Evolutionary conservation across 92 coral and sea anemone genomes (phyloP), one percentile per base, ranked within the genome.

Genomic region (Bergia puertoricense): DNA sequence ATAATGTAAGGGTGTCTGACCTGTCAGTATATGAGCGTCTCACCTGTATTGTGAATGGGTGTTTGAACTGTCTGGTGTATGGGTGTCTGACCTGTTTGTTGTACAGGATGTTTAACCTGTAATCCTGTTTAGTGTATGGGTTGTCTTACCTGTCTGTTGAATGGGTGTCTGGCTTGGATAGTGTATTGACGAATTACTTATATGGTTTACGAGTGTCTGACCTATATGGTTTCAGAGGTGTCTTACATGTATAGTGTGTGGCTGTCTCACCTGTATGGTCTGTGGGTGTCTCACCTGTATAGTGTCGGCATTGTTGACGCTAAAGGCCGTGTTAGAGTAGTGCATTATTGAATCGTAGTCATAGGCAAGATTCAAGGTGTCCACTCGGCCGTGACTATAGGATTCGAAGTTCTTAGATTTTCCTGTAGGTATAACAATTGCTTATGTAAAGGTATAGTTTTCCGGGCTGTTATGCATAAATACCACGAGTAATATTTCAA

Each of bases 311-410:
- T 45, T 20, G 77, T 82, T 82, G 41, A 44, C 42, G 39, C 86
- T 82, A 69, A 82, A 82, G 3, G 86, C 86, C 38, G 38, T 82
- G 86, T 82, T 82, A 13, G 56, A 11, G 59, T 82, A 82, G 76
- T 82, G 86, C 86, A 82, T 82, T 23, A 82, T 73, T 44, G 86
- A 82, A 37, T 82, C 86, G 36, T 82, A 82, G 77, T 82, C 86
- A 68, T 82, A 82, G 16, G 57, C 59, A 3, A 82, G 59, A 4
- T 23, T 43, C 20, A 82, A 39, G 22, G 86, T 82, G 76, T 82
- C 86, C 9, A n/a, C 77, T 40, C 18, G 43, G 50, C 86, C 86
- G 77, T 82, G 86, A 50, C 86, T 68, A 65, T 82, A 82, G 37
- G 86, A 66, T n/a, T 82, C 62, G 66, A 82, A 82, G 44, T 82